phyloP scores from a whole-genome alignment of 2,113 vertebrate genomes.

The Corythornis madagascariensis region DNA sequence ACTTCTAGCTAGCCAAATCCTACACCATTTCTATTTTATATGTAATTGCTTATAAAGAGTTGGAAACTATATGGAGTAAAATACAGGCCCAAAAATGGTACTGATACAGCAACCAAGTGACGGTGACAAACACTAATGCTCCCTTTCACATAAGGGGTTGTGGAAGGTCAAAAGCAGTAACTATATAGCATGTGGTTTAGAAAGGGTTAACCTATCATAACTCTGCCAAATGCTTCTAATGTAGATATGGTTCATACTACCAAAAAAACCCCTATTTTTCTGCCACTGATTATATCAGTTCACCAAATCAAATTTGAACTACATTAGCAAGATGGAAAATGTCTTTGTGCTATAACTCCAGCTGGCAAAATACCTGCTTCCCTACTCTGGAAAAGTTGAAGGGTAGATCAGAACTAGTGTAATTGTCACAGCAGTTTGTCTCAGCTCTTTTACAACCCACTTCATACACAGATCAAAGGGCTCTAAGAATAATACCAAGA shows the following conservation, averaged over 20 bases:
- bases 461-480: background rate
- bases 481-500: background rate
- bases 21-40: background rate
- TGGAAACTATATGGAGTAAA: background rate
- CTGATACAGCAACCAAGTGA: background rate
- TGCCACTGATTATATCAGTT: background rate
- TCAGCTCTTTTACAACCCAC: background rate
- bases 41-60: background rate
- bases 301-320: background rate
- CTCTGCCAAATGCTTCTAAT: background rate
- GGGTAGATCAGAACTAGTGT: background rate
- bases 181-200: background rate
- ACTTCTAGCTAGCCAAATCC: background rate
- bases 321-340: background rate
- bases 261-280: background rate
- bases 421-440: accelerated
- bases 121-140: background rate
- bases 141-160: background rate
- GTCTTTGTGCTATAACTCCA: background rate
- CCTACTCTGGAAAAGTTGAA: background rate
- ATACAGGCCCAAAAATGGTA: background rate
- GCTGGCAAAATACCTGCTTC: background rate
- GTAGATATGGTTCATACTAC: background rate
- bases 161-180: background rate
- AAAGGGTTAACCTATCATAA: background rate